A percentile compares a stretch with the other conserved stretches of the same genome.
Evolutionary conservation across 2,888 invertebrate genomes (phyloP).

Genomic region (Yponomeuta plumbellus): DNA sequence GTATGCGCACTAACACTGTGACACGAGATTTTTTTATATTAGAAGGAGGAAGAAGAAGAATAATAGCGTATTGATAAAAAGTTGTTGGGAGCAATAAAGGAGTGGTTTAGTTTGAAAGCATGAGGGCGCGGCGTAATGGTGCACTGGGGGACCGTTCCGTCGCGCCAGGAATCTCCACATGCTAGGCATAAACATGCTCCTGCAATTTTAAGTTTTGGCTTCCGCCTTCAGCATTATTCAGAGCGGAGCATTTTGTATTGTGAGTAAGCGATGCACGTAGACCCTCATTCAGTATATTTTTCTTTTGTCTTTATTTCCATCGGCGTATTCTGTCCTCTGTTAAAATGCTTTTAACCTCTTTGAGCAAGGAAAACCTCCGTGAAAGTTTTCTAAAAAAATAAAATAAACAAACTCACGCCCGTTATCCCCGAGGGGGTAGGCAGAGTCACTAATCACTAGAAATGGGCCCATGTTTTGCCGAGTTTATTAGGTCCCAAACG

Average conservation of each 20-base stretch:
- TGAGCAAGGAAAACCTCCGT: not conserved
- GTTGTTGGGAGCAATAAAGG: constrained; percentile 43
- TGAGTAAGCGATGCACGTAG: constrained; percentile 34
- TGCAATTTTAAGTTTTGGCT: constrained; percentile 56
- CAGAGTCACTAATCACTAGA: no score
- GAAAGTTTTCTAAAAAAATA: no score
- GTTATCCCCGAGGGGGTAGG: no score
- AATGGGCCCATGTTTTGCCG: no score
- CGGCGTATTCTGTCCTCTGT: not conserved
- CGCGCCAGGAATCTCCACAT: constrained; percentile 25
- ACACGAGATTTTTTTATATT: no score
- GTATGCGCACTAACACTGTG: no score
- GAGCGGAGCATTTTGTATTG: constrained; percentile 41
- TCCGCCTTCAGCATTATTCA: constrained; percentile 46
- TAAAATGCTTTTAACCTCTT: not conserved
- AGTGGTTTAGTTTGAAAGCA: constrained; percentile 58
- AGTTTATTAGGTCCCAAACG: no score
- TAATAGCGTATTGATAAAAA: constrained; percentile 30
- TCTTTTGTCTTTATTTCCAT: constrained; percentile 11
- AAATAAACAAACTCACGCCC: no score
- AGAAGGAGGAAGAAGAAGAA: not conserved
- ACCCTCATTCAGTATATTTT: constrained; percentile 30
- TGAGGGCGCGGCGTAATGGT: constrained; percentile 45
- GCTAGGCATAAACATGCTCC: constrained; percentile 40
- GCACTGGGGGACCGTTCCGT: constrained; percentile 41